Evolutionary conservation across 2,888 invertebrate genomes (phyloP), one percentile per base, ranked within the genome.

Genomic region (Agrotis exclamationis): DNA sequence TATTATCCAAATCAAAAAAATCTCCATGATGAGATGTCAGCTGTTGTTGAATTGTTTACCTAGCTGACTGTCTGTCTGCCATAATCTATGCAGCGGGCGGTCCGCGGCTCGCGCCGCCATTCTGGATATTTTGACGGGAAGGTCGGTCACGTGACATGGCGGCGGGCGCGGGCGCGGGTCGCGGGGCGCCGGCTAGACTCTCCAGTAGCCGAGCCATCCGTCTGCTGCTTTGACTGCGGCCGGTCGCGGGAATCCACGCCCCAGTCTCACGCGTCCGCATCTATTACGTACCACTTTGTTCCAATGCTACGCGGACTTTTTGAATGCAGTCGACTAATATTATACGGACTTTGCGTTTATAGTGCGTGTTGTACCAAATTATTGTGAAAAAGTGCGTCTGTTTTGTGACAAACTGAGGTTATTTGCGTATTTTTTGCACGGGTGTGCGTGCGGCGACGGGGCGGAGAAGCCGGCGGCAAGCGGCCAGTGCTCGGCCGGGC

Each of bases 41-140:
- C 7, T 24, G n/a, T 24, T 56, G 16, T 62, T 45, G 6, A 14
- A 22, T 39, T 74, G 20, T 72, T 20, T 73, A 39, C 79, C 74
- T 51, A 62, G 20, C 60, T 45, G 9, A 66, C 69, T 66, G 6
- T 67, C 73, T 79, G 62, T 47, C 3, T 53, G 5, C n/a, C 33
- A 5, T 89, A 82, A n/a, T 94, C 91, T 92, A 82, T 94, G 91
- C 22, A 65, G 54, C 86, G 84, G 88, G 87, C 91, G 90, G 92
- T 90, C 90, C 92, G 91, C 89, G 92, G 90, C 93, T 92, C 92
- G 93, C 94, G 94, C 94, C 95, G 95, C 96, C 96, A 96, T 96
- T 96, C 96, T 96, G 96, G 97, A 97, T 97, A 97, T 97, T 97
- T 97, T 97, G 97, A 97, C 97, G 97, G 97, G 97, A 97, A 97